phyloP scores from a whole-genome alignment of 2,113 vertebrate genomes.

The Leptobrachium ailaonicum region DNA sequence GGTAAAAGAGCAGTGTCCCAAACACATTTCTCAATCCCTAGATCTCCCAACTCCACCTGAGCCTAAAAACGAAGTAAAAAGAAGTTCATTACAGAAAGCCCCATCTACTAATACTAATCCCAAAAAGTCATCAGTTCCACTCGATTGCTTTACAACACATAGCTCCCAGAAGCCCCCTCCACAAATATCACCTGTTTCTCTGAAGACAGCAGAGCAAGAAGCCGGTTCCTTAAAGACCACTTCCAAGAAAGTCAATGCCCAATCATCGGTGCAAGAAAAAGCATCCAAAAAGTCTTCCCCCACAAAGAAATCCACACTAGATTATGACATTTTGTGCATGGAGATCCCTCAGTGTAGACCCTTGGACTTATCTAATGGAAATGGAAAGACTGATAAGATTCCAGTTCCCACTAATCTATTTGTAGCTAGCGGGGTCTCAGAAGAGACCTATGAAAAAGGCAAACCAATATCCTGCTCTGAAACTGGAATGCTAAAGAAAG shows the following conservation, averaged over 20 bases:
- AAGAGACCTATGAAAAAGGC: slow-evolving; percentile 56
- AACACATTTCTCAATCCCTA: slow-evolving; percentile 27
- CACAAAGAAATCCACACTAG: slow-evolving; percentile 17
- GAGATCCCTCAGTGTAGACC: slow-evolving; percentile 34
- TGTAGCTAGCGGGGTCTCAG: slow-evolving; percentile 14
- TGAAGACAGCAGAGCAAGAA: neutral
- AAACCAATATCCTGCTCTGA: slow-evolving; percentile 64
- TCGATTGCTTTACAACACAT: neutral
- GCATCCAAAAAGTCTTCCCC: neutral
- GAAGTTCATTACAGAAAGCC: slow-evolving; percentile 21
- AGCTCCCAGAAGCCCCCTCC: slow-evolving; percentile 29
- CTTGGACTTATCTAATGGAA: slow-evolving; percentile 37
- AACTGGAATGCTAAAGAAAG: slow-evolving; percentile 61
- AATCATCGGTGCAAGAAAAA: slow-evolving; percentile 28
- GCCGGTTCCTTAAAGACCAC: slow-evolving; percentile 3
- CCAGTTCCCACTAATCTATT: slow-evolving; percentile 18
- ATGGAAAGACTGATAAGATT: slow-evolving; percentile 27
- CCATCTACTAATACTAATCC: slow-evolving; percentile 23
- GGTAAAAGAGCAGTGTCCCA: slow-evolving; percentile 13
- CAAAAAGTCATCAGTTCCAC: slow-evolving; percentile 7
- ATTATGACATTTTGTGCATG: slow-evolving; percentile 35
- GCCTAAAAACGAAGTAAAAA: neutral
- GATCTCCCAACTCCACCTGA: slow-evolving; percentile 24
- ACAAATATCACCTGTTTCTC: slow-evolving; percentile 6
- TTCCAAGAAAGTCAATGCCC: slow-evolving; percentile 6